Conservation (phyloP, 2,797 vertebrate species). For the Enteromius thamalakanensis region DNA sequence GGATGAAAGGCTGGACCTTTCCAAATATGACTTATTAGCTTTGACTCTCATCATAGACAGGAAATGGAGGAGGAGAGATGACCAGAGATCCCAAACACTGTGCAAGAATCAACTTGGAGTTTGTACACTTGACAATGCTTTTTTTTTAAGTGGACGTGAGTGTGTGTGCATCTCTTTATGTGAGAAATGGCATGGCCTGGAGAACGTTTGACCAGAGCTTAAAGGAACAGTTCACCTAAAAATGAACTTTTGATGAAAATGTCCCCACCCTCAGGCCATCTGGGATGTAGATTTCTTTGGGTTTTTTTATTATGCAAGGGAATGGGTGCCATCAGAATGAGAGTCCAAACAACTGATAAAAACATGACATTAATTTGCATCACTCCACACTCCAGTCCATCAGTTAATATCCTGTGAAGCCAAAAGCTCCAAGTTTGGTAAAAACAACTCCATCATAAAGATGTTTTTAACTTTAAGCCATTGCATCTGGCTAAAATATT, state of each 20-base stretch:
- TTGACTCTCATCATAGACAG: conserved; percentile 10
- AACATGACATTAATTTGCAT: no score
- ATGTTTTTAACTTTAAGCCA: no score
- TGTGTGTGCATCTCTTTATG: background rate
- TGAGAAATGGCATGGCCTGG: background rate
- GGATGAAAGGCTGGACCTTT: conserved; percentile 11
- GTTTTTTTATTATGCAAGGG: background rate
- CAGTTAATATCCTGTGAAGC: no score
- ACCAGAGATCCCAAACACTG: background rate
- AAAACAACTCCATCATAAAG: no score
- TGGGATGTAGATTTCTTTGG: background rate
- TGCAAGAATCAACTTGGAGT: background rate
- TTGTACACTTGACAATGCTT: conserved; percentile 17
- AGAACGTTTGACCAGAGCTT: background rate
- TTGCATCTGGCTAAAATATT: no score
- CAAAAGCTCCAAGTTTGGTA: no score
- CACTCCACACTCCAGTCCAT: no score
- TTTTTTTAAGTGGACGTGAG: background rate
- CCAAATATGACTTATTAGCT: conserved; percentile 10
- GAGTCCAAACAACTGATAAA: background rate
- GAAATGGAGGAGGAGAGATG: conserved; percentile 39
- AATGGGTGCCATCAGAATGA: background rate
- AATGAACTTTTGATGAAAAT: background rate
- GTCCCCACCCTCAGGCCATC: background rate
- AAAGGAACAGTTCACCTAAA: background rate